Evolutionary conservation across 2,113 vertebrate genomes (phyloP).

Genomic region (Sclerurus mexicanus): DNA sequence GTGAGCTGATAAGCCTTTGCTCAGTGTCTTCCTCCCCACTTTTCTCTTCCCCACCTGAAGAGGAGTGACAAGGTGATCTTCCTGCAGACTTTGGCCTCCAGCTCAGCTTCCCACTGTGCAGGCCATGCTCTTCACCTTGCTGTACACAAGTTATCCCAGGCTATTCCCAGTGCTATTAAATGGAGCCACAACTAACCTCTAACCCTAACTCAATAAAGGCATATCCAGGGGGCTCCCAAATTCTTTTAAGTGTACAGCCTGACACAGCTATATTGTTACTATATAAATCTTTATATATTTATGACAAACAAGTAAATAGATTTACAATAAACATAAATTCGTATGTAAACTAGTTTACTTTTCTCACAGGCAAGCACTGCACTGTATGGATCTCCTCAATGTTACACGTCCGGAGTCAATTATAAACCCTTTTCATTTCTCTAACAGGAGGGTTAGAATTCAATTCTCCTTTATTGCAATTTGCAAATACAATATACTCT

Average conservation of each 20-base stretch:
- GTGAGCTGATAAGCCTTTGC: background rate
- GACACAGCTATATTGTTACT: background rate
- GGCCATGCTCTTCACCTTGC: background rate
- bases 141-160: background rate
- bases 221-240: background rate
- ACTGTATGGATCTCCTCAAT: background rate
- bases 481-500: conserved; percentile 20
- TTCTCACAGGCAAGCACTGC: background rate
- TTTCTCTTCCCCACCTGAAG: background rate
- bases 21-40: background rate
- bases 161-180: background rate
- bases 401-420: background rate
- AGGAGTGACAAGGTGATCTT: background rate
- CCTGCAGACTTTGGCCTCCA: background rate
- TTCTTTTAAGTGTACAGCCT: background rate
- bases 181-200: background rate
- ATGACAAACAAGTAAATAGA: background rate
- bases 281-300: background rate
- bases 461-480: conserved; percentile 25
- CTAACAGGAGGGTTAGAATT: conserved; percentile 34
- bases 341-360: background rate
- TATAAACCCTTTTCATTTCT: conserved; percentile 13
- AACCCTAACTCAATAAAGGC: background rate
- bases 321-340: background rate
- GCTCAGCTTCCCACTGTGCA: background rate